Percentiles rank a stretch among this genome's conserved stretches.
These are phyloP conservation scores for Drosophila bunnanda DNA, from an alignment of 2,888 invertebrate genomes.

Conservation along the genomic window DNA sequence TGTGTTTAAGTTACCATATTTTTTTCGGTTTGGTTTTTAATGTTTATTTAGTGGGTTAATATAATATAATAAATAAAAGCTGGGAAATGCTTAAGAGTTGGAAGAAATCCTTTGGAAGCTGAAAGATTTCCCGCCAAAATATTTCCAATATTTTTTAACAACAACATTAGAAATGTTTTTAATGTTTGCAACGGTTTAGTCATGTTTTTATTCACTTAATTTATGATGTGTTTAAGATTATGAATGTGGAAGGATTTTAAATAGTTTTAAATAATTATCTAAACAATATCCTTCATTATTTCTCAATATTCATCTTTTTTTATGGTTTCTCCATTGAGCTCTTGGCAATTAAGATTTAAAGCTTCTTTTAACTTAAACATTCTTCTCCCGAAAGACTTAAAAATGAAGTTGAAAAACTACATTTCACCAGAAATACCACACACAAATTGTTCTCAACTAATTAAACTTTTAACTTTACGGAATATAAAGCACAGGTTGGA, in stretches of 20 bases:
- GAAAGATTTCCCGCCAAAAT: constrained; percentile 12
- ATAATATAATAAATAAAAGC: background rate
- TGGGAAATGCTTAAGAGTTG: background rate
- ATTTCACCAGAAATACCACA: background rate
- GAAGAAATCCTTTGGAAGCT: background rate
- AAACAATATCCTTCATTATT: too few relatives aligned
- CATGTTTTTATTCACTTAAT: background rate
- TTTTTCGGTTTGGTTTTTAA: constrained; percentile 17
- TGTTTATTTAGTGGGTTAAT: constrained; percentile 35
- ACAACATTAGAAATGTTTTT: too few relatives aligned
- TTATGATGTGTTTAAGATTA: too few relatives aligned
- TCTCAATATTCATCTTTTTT: too few relatives aligned
- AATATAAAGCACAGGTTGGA: background rate
- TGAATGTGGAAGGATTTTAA: too few relatives aligned
- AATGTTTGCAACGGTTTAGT: too few relatives aligned
- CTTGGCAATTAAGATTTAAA: too few relatives aligned
- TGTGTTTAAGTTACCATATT: constrained; percentile 3
- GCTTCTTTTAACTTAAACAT: background rate
- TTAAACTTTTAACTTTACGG: background rate
- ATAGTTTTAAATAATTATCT: too few relatives aligned
- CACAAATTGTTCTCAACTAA: constrained; percentile 8
- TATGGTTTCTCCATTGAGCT: too few relatives aligned
- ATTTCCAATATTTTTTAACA: background rate
- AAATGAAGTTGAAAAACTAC: background rate
- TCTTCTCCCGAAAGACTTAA: too few relatives aligned